A percentile compares a stretch with the other conserved stretches of the same genome.
These are phyloP conservation scores for Diadumene lineata DNA, from an alignment of 92 coral and sea anemone genomes.

Conservation along the genomic window DNA sequence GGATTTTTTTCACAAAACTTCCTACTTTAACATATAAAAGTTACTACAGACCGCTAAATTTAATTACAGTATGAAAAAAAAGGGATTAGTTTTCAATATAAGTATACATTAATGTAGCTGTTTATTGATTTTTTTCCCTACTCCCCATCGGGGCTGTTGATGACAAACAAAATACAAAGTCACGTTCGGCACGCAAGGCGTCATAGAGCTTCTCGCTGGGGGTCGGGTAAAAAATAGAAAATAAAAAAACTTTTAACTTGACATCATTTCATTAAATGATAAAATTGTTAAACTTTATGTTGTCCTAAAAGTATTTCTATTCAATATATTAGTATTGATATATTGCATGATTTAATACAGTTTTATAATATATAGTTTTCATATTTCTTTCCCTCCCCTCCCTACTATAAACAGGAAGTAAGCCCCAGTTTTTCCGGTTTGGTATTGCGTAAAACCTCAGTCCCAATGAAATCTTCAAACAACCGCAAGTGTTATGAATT, in stretches of 20 bases:
- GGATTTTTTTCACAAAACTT: background rate
- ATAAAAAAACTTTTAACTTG: background rate
- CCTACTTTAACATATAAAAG: background rate
- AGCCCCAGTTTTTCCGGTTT: slow-evolving; percentile 5
- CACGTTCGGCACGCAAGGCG: slow-evolving; percentile 9
- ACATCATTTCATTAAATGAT: background rate
- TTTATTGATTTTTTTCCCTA: background rate
- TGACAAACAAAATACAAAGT: background rate
- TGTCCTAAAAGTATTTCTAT: too few species aligned
- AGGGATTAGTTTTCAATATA: background rate
- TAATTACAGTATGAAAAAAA: background rate
- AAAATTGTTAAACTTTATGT: too few species aligned
- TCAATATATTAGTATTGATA: too few species aligned
- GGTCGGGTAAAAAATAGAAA: background rate
- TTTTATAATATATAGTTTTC: too few species aligned
- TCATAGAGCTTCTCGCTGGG: background rate
- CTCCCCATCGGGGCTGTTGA: background rate
- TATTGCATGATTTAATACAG: too few species aligned
- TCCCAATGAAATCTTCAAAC: background rate
- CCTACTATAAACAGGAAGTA: background rate
- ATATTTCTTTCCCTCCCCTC: slow-evolving; percentile 18
- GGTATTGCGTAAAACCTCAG: background rate
- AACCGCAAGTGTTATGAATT: background rate
- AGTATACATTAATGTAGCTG: background rate
- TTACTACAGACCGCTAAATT: background rate